Base-by-base conservation (phyloP, 2,888 invertebrate genomes). In the Eupeodes latifasciatus region DNA sequence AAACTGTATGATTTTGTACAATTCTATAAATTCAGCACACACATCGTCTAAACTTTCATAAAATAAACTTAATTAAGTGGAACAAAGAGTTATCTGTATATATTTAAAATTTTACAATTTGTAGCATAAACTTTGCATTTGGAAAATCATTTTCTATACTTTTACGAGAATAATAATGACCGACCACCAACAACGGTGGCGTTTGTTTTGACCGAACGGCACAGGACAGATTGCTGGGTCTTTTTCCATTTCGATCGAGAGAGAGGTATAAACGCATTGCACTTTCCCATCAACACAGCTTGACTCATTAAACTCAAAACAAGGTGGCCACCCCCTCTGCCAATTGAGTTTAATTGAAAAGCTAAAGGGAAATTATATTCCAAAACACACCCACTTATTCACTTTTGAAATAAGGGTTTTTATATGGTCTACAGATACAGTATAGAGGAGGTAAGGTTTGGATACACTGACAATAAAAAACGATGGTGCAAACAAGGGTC, bases 321-420 rank as follows among this genome's bases (percentile, higher is more conserved):
- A 72, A 72, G 59, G 71, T 72, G 71, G 57, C 57, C 47, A 47
- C 47, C 44, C 27, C 27, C 27, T 27, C 71, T 72, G n/a, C 57
- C 71, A 72, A 72, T 72, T 72, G 71, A 72, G 71, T 57, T 72
- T 57, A 72, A 72, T 72, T 72, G 71, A 72, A 72, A 72, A 57
- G 44, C 44, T 47, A 27, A 69, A 69, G 69, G 40, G 53, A 69
- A 69, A 55, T 69, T 55, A 69, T 49, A 36, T 53, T 16, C 47
- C 7, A 66, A 40, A 40, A 40, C 40, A 5, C 53, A 69, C 36
- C 16, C 40, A 69, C 53, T 36, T 36, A 69, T 53, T 5, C 40
- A 40, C 53, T 40, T 19, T 19, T 53, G 16, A 36, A 69, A 53
- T 1, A 40, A 40, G 6, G 53, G 53, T 51, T n/a, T 61, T 34